These are phyloP conservation scores for Zaprionus camerounensis DNA, from an alignment of 1,140 invertebrate species.

Conservation along the genomic window DNA sequence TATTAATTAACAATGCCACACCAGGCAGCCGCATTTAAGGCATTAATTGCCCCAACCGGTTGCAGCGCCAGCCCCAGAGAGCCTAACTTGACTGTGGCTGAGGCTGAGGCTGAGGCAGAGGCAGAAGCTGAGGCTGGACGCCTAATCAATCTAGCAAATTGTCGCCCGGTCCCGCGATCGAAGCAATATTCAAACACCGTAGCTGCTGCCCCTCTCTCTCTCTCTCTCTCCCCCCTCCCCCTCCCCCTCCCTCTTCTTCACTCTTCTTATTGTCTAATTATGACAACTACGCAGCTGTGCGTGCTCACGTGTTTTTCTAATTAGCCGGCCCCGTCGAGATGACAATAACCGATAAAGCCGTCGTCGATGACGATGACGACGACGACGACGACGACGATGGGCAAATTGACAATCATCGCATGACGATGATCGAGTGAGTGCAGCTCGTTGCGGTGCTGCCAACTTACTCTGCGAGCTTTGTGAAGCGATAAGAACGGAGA, in stretches of 20 bases:
- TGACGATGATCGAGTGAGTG: background rate
- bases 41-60: slow-evolving; percentile 78
- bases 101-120: background rate
- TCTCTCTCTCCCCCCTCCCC: slow-evolving; percentile 6
- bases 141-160: slow-evolving; percentile 82
- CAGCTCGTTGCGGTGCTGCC: slow-evolving; percentile 16
- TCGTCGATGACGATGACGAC: slow-evolving; percentile 58
- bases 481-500: background rate
- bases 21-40: slow-evolving; percentile 77
- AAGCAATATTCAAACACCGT: slow-evolving; percentile 47
- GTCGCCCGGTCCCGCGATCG: slow-evolving; percentile 62
- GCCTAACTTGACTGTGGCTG: background rate
- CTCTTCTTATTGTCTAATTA: slow-evolving; percentile 68
- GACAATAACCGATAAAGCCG: slow-evolving; percentile 81
- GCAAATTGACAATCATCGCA: slow-evolving; percentile 80
- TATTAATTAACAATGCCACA: slow-evolving; percentile 83
- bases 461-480: slow-evolving; percentile 17
- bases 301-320: slow-evolving; percentile 82
- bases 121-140: slow-evolving; percentile 46
- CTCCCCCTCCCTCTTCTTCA: slow-evolving; percentile 19
- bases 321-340: slow-evolving; percentile 67
- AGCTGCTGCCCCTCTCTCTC: slow-evolving; percentile 14
- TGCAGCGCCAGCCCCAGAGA: slow-evolving; percentile 9
- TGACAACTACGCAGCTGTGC: slow-evolving; percentile 80
- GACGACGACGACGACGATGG: slow-evolving; percentile 46